A percentile compares a stretch with the other conserved stretches of the same genome.
Evolutionary conservation across 2,888 invertebrate species (phyloP).

Genomic region (Epicampocera succincta): DNA sequence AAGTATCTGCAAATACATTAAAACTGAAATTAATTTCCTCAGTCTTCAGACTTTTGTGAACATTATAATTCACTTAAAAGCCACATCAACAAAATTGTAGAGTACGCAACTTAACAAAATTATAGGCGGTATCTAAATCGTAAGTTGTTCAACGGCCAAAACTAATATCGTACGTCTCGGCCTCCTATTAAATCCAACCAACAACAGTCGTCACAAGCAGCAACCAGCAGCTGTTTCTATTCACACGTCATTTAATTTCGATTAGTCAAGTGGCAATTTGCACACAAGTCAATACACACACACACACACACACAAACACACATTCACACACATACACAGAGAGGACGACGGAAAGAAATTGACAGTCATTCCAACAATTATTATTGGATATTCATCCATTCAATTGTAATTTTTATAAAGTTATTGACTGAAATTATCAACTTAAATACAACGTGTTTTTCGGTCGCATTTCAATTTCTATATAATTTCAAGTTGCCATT

Average conservation of each 20-base stretch:
- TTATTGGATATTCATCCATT: constrained; percentile 55
- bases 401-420: constrained; percentile 65
- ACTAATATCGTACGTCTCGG: constrained; percentile 34
- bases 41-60: constrained; percentile 2
- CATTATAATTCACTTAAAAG: constrained; percentile 32
- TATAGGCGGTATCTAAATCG: constrained; percentile 49
- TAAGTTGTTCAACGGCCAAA: constrained; percentile 47
- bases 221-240: constrained; percentile 77
- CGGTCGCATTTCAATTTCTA: constrained; percentile 14
- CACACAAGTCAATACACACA: constrained; percentile 1
- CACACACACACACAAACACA: not conserved
- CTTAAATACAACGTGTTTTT: constrained; percentile 22
- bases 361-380: constrained; percentile 53
- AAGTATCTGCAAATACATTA: not conserved
- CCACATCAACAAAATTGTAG: constrained; percentile 5
- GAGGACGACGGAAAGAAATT: constrained; percentile 21
- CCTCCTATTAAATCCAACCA: constrained; percentile 27
- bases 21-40: constrained; percentile 19
- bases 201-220: not conserved
- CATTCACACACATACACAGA: not conserved
- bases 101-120: constrained; percentile 25
- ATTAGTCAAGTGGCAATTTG: constrained; percentile 75
- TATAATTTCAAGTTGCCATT: constrained; percentile 25
- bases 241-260: constrained; percentile 82
- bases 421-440: constrained; percentile 55